Conservation (phyloP, 2,113 vertebrate species). For the Antechinus flavipes region DNA sequence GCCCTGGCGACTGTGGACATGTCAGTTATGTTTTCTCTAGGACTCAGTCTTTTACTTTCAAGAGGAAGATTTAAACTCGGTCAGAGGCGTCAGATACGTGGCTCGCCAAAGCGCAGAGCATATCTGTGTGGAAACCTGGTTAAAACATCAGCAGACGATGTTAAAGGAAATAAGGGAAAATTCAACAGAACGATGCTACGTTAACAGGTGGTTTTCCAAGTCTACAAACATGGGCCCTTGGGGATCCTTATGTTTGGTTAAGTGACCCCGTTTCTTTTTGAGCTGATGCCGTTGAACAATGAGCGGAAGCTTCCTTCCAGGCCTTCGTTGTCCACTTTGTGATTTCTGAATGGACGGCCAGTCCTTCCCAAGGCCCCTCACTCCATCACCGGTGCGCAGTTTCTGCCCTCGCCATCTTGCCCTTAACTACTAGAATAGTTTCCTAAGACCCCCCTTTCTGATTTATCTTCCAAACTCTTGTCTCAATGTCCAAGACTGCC, state of each 20-base stretch:
- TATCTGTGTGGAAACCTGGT: neutral
- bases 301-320: neutral
- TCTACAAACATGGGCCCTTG: neutral
- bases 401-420: neutral
- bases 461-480: neutral
- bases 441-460: neutral
- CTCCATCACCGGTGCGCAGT: neutral
- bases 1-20: neutral
- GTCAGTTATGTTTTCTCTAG: neutral
- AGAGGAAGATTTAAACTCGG: neutral
- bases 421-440: neutral
- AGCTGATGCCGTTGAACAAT: neutral
- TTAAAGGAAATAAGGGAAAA: neutral
- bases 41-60: neutral
- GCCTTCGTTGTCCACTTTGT: neutral
- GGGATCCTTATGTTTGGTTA: neutral
- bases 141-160: neutral
- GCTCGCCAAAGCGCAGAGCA: neutral
- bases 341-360: neutral
- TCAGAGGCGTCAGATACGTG: neutral
- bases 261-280: neutral
- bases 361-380: neutral
- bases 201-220: neutral
- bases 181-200: neutral
- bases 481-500: neutral